These are phyloP conservation scores for Actinopyga echinites DNA, from an alignment of 53 echinoderm and acorn worm species.

Conservation along the genomic window DNA sequence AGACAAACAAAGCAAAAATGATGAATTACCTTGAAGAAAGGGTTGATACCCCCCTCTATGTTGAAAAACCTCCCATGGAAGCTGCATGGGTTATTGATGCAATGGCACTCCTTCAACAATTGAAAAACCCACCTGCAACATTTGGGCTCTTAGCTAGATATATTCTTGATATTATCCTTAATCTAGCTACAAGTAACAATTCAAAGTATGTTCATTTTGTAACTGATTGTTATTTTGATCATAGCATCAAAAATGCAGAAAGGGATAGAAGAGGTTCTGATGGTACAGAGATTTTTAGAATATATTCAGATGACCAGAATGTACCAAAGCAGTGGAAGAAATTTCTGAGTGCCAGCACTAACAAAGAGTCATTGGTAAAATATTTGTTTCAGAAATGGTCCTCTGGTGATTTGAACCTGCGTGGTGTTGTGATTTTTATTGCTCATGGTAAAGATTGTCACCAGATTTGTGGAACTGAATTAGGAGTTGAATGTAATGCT, in stretches of 20 bases:
- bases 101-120: slow-evolving; percentile 45
- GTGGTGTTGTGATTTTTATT: slow-evolving; percentile 4
- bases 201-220: slow-evolving; percentile 60
- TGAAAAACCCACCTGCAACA: slow-evolving; percentile 49
- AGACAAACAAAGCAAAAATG: slow-evolving; percentile 48
- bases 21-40: slow-evolving; percentile 39
- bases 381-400: slow-evolving; percentile 56
- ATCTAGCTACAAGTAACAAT: neutral
- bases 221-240: slow-evolving; percentile 54
- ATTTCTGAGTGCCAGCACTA: slow-evolving; percentile 42
- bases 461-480: neutral
- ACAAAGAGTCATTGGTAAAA: slow-evolving; percentile 52
- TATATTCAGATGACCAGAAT: slow-evolving; percentile 46
- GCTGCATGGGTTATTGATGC: slow-evolving; percentile 42
- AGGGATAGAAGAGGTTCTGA: slow-evolving; percentile 42
- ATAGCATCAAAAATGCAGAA: slow-evolving; percentile 65
- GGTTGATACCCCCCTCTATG: slow-evolving; percentile 34
- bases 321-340: slow-evolving; percentile 67
- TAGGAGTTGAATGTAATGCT: neutral
- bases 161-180: slow-evolving; percentile 26
- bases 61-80: slow-evolving; percentile 16
- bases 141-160: slow-evolving; percentile 29
- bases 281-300: slow-evolving; percentile 49
- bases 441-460: slow-evolving; percentile 49
- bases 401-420: neutral